A percentile compares a stretch with the other conserved stretches of the same genome.
Evolutionary conservation across 2,888 invertebrate species (phyloP).

Genomic region (Mechanitis messenoides): DNA sequence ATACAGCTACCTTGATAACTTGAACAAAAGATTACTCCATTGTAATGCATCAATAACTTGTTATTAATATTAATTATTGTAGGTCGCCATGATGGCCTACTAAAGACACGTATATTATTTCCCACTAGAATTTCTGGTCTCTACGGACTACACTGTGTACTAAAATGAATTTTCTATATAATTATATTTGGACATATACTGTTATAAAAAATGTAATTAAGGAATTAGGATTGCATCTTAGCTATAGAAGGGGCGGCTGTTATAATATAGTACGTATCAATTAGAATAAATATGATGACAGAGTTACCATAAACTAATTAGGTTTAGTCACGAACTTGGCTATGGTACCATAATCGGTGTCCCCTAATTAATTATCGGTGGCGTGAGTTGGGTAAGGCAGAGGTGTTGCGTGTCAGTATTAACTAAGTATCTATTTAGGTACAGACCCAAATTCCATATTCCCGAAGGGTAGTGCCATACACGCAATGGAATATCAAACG

Average conservation of each 20-base stretch:
- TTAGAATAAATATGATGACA: constrained; percentile 15
- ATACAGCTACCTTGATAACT: constrained; percentile 38
- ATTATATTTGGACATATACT: too few relatives aligned
- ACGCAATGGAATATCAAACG: constrained; percentile 33
- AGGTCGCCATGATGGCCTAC: neutral
- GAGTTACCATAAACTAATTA: constrained; percentile 15
- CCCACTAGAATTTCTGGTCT: neutral
- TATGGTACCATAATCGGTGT: constrained; percentile 30
- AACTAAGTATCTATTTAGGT: constrained; percentile 30
- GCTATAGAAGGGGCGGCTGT: neutral
- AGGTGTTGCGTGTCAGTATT: constrained; percentile 32
- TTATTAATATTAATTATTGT: constrained; percentile 15
- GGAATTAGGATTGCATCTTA: too few relatives aligned
- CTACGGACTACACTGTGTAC: neutral
- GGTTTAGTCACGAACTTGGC: constrained; percentile 20
- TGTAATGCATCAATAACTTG: constrained; percentile 9
- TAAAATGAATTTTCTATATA: neutral
- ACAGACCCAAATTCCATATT: constrained; percentile 31
- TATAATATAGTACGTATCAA: constrained; percentile 7
- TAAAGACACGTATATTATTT: neutral
- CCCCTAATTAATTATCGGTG: constrained; percentile 35
- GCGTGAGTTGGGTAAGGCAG: constrained; percentile 18
- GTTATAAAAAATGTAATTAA: too few relatives aligned
- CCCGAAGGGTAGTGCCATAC: constrained; percentile 31
- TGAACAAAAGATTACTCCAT: constrained; percentile 18